Evolutionary conservation across 2,797 vertebrate species (phyloP).

Genomic region (Microctenopoma lineatum): DNA sequence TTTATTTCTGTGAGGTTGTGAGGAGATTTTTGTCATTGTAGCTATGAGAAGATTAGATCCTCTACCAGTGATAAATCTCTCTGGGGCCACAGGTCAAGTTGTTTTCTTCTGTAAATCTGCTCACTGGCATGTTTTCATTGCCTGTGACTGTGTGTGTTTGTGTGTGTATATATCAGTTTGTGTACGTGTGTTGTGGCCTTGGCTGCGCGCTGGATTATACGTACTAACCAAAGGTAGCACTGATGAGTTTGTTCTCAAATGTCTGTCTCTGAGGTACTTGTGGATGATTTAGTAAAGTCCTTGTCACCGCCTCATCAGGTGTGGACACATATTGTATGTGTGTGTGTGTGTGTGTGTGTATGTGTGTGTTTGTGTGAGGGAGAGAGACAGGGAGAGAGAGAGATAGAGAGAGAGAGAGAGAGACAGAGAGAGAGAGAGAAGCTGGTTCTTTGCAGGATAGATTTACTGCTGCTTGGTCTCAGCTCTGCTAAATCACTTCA

Average conservation of each 20-base stretch:
- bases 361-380: constrained; percentile 19
- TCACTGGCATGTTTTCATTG: constrained; percentile 82
- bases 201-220: constrained; percentile 58
- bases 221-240: constrained; percentile 64
- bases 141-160: constrained; percentile 35
- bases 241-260: constrained; percentile 70
- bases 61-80: constrained; percentile 66
- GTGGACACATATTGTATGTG: constrained; percentile 37
- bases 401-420: constrained; percentile 5
- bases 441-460: constrained; percentile 57
- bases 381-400: constrained; percentile 8
- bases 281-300: constrained; percentile 79
- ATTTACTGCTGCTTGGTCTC: constrained; percentile 73
- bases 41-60: constrained; percentile 71
- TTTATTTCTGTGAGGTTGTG: constrained; percentile 14
- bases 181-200: constrained; percentile 62
- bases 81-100: constrained; percentile 74
- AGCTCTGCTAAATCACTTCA: constrained; percentile 72
- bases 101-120: constrained; percentile 80
- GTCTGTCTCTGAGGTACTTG: constrained; percentile 69
- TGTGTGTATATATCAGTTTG: constrained; percentile 43
- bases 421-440: constrained; percentile 17
- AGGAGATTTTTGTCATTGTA: constrained; percentile 33
- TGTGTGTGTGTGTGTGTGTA: constrained; percentile 22
- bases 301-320: constrained; percentile 79